Percentiles rank a stretch among this genome's conserved stretches.
Conservation (phyloP, 2,113 vertebrate genomes). For the Piaya cayana region DNA sequence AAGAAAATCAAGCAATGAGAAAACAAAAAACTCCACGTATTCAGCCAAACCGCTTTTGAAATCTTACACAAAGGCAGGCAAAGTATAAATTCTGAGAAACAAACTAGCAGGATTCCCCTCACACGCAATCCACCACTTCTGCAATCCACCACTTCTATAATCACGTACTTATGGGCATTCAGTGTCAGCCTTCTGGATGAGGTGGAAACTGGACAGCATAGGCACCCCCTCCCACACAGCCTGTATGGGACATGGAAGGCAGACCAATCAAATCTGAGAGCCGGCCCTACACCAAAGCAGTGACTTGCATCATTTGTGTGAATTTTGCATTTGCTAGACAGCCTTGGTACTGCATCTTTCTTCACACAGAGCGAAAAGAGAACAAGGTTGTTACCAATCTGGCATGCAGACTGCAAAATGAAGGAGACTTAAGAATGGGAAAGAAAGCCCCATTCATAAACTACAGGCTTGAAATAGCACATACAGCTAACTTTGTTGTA, state of each 20-base stretch:
- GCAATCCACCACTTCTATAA: conserved; percentile 15
- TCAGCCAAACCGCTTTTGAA: conserved; percentile 69
- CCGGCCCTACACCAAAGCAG: not conserved
- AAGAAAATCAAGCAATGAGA: conserved; percentile 51
- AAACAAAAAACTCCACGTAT: conserved; percentile 46
- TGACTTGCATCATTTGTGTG: not conserved
- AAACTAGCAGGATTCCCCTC: conserved; percentile 55
- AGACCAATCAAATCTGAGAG: not conserved
- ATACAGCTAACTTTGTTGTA: conserved; percentile 38
- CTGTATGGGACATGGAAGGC: not conserved
- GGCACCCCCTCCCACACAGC: not conserved
- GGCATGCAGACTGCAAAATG: conserved; percentile 33
- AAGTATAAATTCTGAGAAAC: conserved; percentile 69
- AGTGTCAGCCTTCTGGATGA: not conserved
- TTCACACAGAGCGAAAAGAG: not conserved
- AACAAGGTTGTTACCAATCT: not conserved
- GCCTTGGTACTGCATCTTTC: not conserved
- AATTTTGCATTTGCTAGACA: not conserved
- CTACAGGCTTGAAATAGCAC: conserved; percentile 49
- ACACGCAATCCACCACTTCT: conserved; percentile 39
- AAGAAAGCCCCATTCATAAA: conserved; percentile 64
- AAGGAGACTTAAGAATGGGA: not conserved
- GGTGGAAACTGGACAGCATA: not conserved
- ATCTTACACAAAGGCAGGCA: conserved; percentile 65
- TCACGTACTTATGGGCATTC: not conserved